These are phyloP conservation scores for Wiebesia pumilae DNA, from an alignment of 1,140 invertebrate species.

Conservation along the genomic window DNA sequence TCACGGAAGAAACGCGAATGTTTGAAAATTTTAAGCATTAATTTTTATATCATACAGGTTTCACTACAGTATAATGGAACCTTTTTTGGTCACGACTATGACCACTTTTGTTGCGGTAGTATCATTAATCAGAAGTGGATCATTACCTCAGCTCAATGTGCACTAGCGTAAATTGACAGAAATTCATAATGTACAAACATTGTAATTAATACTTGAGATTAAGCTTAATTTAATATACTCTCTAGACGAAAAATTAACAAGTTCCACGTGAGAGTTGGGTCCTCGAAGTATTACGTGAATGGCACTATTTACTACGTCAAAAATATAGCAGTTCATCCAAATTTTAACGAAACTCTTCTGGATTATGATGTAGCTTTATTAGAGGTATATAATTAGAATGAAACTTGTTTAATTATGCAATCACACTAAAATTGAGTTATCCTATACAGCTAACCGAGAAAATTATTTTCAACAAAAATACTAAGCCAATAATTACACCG, in stretches of 20 bases:
- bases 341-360: conserved; percentile 53
- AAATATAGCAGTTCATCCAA: conserved; percentile 56
- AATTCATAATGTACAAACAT: not conserved
- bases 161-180: conserved; percentile 48
- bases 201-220: not conserved
- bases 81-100: conserved; percentile 64
- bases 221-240: not conserved
- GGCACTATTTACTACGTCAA: conserved; percentile 55
- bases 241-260: conserved; percentile 14
- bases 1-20: no score
- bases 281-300: conserved; percentile 54
- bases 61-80: conserved; percentile 63
- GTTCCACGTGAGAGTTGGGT: conserved; percentile 58
- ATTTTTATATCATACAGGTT: conserved; percentile 51
- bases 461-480: conserved; percentile 50
- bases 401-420: not conserved
- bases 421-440: not conserved
- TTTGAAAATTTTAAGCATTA: no score
- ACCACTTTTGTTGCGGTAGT: conserved; percentile 75
- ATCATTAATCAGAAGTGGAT: conserved; percentile 72
- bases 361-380: conserved; percentile 63
- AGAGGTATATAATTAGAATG: conserved; percentile 54
- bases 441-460: conserved; percentile 47
- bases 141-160: conserved; percentile 71
- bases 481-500: conserved; percentile 56